Percentiles rank a stretch among this genome's conserved stretches.
Evolutionary conservation across 2,113 vertebrate species (phyloP).

Genomic region (Chunga burmeisteri): DNA sequence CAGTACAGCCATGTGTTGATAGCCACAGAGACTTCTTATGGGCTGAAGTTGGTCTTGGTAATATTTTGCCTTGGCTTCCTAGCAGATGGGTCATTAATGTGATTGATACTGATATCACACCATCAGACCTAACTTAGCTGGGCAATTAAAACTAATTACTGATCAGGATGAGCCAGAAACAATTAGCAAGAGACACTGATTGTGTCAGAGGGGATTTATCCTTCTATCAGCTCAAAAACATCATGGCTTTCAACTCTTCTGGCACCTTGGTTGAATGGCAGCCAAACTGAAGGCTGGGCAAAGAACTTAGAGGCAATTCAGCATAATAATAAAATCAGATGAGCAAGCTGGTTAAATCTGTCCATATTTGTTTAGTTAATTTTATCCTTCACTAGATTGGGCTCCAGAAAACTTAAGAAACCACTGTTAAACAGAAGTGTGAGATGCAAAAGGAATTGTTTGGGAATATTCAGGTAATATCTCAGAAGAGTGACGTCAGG

Average conservation of each 20-base stretch:
- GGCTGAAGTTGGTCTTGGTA: background rate
- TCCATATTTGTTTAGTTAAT: background rate
- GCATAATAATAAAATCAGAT: background rate
- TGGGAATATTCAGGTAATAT: background rate
- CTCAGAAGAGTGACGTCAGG: background rate
- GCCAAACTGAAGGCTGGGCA: background rate
- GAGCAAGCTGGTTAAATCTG: background rate
- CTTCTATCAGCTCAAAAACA: background rate
- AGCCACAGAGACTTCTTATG: background rate
- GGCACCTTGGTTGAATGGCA: background rate
- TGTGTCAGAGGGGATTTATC: constrained; percentile 4
- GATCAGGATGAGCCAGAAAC: constrained; percentile 26
- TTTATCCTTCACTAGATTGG: background rate
- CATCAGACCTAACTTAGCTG: background rate
- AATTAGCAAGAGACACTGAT: constrained; percentile 15
- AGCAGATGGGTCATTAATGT: constrained; percentile 37
- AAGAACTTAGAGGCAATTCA: background rate
- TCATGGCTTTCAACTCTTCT: background rate
- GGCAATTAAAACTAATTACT: constrained; percentile 32
- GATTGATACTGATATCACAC: constrained; percentile 32
- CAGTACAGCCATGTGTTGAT: background rate
- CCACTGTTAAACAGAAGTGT: background rate
- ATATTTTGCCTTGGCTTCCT: background rate
- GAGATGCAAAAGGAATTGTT: background rate
- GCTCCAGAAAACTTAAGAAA: background rate